Evolutionary conservation across 2,113 vertebrate species (phyloP).

Genomic region (Nematolebias whitei): DNA sequence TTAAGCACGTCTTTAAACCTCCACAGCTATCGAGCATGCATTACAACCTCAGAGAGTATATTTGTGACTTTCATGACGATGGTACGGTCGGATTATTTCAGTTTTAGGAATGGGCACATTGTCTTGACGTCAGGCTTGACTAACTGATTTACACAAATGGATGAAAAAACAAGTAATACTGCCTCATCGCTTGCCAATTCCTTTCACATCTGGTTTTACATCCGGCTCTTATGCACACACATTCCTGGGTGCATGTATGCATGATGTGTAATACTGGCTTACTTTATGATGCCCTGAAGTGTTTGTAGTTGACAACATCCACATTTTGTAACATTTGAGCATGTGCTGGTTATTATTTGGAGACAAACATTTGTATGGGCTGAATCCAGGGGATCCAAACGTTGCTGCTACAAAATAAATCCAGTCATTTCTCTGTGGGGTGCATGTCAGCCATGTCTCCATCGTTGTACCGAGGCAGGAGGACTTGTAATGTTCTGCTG

Average conservation of each 20-base stretch:
- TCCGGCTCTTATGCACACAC: constrained; percentile 36
- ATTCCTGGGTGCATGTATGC: constrained; percentile 42
- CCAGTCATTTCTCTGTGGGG: constrained; percentile 14
- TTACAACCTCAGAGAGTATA: constrained; percentile 28
- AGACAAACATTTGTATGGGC: too few relatives aligned
- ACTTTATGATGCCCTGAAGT: constrained; percentile 29
- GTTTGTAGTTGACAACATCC: constrained; percentile 43
- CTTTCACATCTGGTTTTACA: constrained; percentile 58
- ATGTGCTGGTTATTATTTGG: too few relatives aligned
- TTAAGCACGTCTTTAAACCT: constrained; percentile 29
- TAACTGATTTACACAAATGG: constrained; percentile 20
- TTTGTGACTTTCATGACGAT: constrained; percentile 27
- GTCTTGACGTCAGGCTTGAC: constrained; percentile 36
- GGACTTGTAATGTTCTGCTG: constrained; percentile 18
- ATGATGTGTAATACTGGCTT: constrained; percentile 51
- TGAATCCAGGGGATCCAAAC: constrained; percentile 36
- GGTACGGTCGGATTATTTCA: constrained; percentile 37
- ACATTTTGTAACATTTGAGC: too few relatives aligned
- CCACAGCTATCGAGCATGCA: constrained; percentile 16
- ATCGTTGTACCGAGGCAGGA: constrained; percentile 22
- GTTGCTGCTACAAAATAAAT: constrained; percentile 64
- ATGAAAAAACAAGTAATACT: constrained; percentile 29
- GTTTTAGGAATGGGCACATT: constrained; percentile 52
- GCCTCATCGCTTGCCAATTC: constrained; percentile 52
- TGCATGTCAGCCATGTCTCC: constrained; percentile 13